Conservation (phyloP, 2,888 invertebrate species). For the Caenorhabditis sp. region DNA sequence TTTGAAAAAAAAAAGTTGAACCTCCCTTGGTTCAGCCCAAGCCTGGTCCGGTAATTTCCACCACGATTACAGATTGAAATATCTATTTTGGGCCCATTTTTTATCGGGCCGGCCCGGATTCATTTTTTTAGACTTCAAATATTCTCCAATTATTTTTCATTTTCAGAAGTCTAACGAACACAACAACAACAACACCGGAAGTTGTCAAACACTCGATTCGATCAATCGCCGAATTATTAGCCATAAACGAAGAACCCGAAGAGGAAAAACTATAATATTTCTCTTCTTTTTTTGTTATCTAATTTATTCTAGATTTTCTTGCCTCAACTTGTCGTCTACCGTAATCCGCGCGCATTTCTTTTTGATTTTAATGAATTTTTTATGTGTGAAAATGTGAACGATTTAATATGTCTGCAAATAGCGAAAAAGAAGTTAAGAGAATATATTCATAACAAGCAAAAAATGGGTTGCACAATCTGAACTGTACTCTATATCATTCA, state of each 20-base stretch:
- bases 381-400: neutral
- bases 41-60: too few species aligned
- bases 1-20: too few species aligned
- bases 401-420: neutral
- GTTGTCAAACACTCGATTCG: conserved; percentile 29
- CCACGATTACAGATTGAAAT: too few species aligned
- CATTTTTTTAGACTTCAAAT: neutral
- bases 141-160: neutral
- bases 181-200: conserved; percentile 11
- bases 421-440: too few species aligned
- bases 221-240: conserved; percentile 33
- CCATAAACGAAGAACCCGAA: conserved; percentile 21
- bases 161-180: conserved; percentile 4
- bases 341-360: too few species aligned
- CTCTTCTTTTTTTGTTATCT: neutral
- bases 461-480: too few species aligned
- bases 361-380: neutral
- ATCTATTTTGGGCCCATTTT: too few species aligned
- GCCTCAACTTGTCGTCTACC: neutral
- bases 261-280: neutral
- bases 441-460: too few species aligned
- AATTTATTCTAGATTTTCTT: neutral
- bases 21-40: too few species aligned
- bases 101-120: too few species aligned
- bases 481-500: too few species aligned